A percentile compares a stretch with the other conserved stretches of the same genome.
Evolutionary conservation across 2,797 vertebrate species (phyloP).

Genomic region (Typhlichthys subterraneus): DNA sequence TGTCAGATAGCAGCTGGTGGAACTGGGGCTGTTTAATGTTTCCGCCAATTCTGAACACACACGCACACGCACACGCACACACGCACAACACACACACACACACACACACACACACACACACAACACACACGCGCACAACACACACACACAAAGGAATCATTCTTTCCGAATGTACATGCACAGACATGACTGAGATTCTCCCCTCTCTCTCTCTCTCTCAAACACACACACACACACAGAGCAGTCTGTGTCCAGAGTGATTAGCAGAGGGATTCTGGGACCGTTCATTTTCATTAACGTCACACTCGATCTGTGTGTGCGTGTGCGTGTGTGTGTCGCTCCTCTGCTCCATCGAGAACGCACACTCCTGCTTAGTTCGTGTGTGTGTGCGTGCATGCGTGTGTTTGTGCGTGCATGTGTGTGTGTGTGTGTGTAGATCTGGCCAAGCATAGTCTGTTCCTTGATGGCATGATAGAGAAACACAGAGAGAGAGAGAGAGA

Average conservation of each 20-base stretch:
- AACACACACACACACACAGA: conserved; percentile 1
- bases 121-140: conserved; percentile 41
- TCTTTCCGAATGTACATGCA: no score
- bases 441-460: conserved; percentile 43
- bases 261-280: conserved; percentile 68
- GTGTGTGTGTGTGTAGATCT: conserved; percentile 20
- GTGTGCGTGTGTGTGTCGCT: conserved; percentile 42
- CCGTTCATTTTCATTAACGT: conserved; percentile 72
- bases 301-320: conserved; percentile 54
- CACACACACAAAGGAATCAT: conserved; percentile 29
- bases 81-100: no score
- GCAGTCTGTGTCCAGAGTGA: conserved; percentile 60
- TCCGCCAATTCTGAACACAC: background rate
- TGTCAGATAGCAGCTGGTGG: background rate
- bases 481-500: conserved; percentile 4
- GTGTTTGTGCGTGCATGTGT: background rate
- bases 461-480: conserved; percentile 46
- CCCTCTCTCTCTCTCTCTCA: background rate
- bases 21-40: background rate
- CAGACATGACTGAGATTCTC: conserved; percentile 5
- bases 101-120: no score
- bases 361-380: background rate
- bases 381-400: background rate
- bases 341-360: conserved; percentile 51
- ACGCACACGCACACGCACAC: background rate